These are phyloP conservation scores for Tipula confusa DNA, from an alignment of 2,888 invertebrate genomes.

Conservation along the genomic window DNA sequence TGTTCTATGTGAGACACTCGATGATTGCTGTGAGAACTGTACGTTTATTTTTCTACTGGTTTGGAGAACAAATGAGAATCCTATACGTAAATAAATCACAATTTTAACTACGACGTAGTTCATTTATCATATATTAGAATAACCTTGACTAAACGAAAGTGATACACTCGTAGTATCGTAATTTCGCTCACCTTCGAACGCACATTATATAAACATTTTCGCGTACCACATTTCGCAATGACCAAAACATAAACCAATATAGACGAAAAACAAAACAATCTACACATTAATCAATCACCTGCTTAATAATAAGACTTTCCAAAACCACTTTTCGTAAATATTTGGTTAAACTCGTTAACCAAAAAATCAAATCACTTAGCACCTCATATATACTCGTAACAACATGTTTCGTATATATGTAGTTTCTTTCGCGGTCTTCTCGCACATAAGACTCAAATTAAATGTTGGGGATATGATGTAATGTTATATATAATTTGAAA, in stretches of 20 bases:
- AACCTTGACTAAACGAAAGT: background rate
- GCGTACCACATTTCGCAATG: background rate
- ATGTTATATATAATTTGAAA: background rate
- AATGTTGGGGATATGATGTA: background rate
- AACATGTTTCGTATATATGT: background rate
- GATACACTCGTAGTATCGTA: background rate
- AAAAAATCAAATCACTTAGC: conserved; percentile 3
- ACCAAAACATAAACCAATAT: background rate
- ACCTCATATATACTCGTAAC: background rate
- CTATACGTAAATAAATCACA: too few relatives aligned
- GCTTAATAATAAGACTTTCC: background rate
- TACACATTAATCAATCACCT: conserved; percentile 14
- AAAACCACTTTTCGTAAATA: conserved; percentile 25
- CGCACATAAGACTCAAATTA: background rate
- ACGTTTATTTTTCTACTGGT: too few relatives aligned
- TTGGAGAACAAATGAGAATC: too few relatives aligned
- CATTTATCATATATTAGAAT: too few relatives aligned
- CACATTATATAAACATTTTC: background rate
- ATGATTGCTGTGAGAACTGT: too few relatives aligned
- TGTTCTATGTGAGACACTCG: too few relatives aligned
- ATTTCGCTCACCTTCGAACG: background rate
- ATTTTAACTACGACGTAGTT: too few relatives aligned
- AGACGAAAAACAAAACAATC: background rate
- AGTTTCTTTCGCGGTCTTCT: background rate
- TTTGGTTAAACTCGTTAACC: background rate